phyloP scores from a whole-genome alignment of 2,888 invertebrate genomes.

The Rhorus exstirpatorius region DNA sequence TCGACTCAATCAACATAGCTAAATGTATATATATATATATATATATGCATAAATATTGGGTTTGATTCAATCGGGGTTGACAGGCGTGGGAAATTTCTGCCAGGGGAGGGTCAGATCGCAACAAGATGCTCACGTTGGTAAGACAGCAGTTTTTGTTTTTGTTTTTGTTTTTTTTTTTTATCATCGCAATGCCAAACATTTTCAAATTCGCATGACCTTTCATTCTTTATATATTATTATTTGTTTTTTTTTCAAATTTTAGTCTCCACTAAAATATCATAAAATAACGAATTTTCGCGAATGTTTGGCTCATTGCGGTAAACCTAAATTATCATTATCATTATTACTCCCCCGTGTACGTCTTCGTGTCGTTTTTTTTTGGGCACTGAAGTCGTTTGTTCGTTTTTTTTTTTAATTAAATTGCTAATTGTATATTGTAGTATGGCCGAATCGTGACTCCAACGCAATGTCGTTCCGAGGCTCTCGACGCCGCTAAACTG shows the following conservation, averaged over 20 bases:
- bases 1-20: slow-evolving; percentile 62
- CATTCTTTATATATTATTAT: neutral
- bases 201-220: slow-evolving; percentile 44
- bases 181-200: slow-evolving; percentile 59
- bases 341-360: slow-evolving; percentile 77
- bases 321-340: slow-evolving; percentile 51
- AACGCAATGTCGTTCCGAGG: slow-evolving; percentile 68
- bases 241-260: slow-evolving; percentile 1
- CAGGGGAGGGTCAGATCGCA: slow-evolving; percentile 77
- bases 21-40: slow-evolving; percentile 53
- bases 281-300: slow-evolving; percentile 21
- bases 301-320: slow-evolving; percentile 59
- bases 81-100: slow-evolving; percentile 76
- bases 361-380: slow-evolving; percentile 78
- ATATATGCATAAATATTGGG: slow-evolving; percentile 76
- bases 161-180: slow-evolving; percentile 7
- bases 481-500: slow-evolving; percentile 67
- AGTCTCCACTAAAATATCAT: neutral
- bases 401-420: slow-evolving; percentile 5
- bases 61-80: slow-evolving; percentile 76
- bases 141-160: slow-evolving; percentile 64
- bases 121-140: slow-evolving; percentile 83
- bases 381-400: slow-evolving; percentile 52
- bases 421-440: slow-evolving; percentile 34
- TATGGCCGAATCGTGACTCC: slow-evolving; percentile 58